phyloP scores from a whole-genome alignment of 2,113 vertebrate genomes.

The Oenanthe melanoleuca region DNA sequence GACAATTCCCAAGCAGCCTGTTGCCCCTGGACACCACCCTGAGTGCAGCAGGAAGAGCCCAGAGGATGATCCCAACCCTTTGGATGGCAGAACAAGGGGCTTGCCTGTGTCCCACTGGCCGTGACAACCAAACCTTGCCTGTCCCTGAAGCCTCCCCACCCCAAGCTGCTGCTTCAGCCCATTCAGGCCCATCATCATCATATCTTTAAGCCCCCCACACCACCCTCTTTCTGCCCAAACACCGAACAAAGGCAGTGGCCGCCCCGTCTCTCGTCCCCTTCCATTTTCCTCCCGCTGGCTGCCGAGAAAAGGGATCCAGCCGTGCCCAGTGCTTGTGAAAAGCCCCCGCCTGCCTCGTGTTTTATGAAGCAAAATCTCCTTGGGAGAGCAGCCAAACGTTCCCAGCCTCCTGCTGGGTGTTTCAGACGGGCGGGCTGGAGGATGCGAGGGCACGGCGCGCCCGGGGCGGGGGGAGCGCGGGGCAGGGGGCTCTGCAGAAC shows the following conservation, averaged over 20 bases:
- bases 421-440: neutral
- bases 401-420: conserved; percentile 56
- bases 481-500: neutral
- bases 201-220: neutral
- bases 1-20: neutral
- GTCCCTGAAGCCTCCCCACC: neutral
- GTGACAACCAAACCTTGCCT: neutral
- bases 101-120: rapidly evolving
- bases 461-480: neutral
- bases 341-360: conserved; percentile 12
- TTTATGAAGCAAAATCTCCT: conserved; percentile 58
- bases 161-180: neutral
- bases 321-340: conserved; percentile 5
- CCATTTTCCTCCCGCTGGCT: conserved; percentile 34
- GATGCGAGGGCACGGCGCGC: neutral
- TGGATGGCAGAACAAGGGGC: neutral
- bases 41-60: neutral
- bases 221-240: neutral
- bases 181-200: neutral
- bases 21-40: neutral
- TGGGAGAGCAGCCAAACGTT: conserved; percentile 61
- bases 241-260: neutral
- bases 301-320: conserved; percentile 42
- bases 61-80: neutral
- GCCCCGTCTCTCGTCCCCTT: neutral